A percentile compares a stretch with the other conserved stretches of the same genome.
phyloP scores from a whole-genome alignment of 1,140 invertebrate species.

The Ditylenchus dipsaci region DNA sequence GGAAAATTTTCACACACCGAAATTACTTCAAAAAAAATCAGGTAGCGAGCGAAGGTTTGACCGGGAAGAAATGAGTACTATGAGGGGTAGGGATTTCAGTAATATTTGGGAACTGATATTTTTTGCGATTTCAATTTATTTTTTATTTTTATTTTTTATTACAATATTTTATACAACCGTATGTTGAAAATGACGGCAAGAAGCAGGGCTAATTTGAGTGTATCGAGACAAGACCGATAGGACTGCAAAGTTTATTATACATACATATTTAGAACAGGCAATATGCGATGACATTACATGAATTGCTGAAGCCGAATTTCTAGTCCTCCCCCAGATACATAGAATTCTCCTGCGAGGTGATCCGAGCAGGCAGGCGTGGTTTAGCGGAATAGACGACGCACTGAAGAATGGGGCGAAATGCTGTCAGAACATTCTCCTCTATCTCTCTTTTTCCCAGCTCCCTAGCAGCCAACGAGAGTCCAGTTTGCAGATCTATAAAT shows the following conservation, averaged over 20 bases:
- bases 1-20: no score
- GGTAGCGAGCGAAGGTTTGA: no score
- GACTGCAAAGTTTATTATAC: conserved; percentile 33
- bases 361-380: background rate
- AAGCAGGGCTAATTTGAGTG: no score
- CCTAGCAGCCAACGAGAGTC: background rate
- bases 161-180: no score
- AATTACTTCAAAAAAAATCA: no score
- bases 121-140: no score
- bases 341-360: background rate
- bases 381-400: background rate
- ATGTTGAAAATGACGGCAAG: no score
- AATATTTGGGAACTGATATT: no score
- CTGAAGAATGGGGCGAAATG: background rate
- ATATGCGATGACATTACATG: background rate
- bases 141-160: no score
- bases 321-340: background rate
- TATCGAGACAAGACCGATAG: no score
- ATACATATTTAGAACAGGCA: background rate
- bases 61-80: no score
- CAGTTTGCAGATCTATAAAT: background rate
- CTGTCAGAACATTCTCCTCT: background rate
- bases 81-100: no score
- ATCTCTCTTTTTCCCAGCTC: background rate
- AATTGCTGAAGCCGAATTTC: background rate